These are phyloP conservation scores for Drosophila rhopaloa DNA, from an alignment of 1,140 invertebrate species.

Conservation along the genomic window DNA sequence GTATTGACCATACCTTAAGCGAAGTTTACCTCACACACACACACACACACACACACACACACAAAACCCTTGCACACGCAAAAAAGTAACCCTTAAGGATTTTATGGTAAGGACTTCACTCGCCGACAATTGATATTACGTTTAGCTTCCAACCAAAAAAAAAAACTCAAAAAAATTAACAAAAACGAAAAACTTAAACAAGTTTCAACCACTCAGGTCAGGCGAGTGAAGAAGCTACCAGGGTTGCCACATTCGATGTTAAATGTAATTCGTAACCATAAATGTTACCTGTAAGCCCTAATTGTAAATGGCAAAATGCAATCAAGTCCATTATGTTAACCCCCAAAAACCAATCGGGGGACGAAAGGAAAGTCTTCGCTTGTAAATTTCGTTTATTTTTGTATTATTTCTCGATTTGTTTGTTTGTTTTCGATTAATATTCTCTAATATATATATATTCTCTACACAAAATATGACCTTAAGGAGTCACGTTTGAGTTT, in stretches of 20 bases:
- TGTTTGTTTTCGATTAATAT: constrained; percentile 47
- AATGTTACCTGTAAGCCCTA: constrained; percentile 45
- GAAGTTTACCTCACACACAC: constrained; percentile 46
- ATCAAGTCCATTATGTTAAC: constrained; percentile 42
- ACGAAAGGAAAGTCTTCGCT: constrained; percentile 24
- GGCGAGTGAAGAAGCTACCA: constrained; percentile 28
- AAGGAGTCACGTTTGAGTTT: constrained; percentile 31
- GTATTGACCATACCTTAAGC: constrained; percentile 37
- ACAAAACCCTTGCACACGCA: constrained; percentile 12
- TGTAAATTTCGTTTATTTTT: constrained; percentile 45
- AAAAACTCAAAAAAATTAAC: constrained; percentile 5
- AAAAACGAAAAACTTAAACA: constrained; percentile 25
- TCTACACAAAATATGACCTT: constrained; percentile 40
- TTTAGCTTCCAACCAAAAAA: constrained; percentile 49
- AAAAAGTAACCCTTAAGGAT: constrained; percentile 21
- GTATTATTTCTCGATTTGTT: constrained; percentile 42
- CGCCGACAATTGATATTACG: constrained; percentile 44
- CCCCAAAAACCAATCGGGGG: neutral
- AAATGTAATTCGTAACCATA: constrained; percentile 49
- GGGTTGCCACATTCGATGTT: constrained; percentile 48
- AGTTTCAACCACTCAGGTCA: constrained; percentile 45
- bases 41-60: constrained; percentile 27
- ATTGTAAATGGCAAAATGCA: constrained; percentile 48
- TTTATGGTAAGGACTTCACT: constrained; percentile 6
- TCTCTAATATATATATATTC: constrained; percentile 36